phyloP scores from a whole-genome alignment of 1,140 invertebrate genomes.

The Eupeodes corollae region DNA sequence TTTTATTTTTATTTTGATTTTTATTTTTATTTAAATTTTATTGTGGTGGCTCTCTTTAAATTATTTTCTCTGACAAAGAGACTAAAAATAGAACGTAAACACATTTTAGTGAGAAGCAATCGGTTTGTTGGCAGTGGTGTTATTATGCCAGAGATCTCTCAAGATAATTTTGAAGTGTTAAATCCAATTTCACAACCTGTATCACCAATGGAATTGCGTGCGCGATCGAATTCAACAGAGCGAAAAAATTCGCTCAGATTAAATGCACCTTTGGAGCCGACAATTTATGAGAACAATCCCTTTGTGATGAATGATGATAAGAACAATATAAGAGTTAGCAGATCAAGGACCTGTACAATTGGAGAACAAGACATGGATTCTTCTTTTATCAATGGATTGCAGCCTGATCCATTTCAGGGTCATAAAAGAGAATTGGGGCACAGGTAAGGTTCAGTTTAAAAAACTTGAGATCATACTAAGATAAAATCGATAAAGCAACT shows the following conservation, averaged over 20 bases:
- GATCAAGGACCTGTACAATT: conserved; percentile 9
- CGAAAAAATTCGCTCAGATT: neutral
- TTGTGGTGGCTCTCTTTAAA: too few relatives aligned
- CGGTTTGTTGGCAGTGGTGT: too few relatives aligned
- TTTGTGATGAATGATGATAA: too few relatives aligned
- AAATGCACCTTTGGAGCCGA: neutral
- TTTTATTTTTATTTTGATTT: too few relatives aligned
- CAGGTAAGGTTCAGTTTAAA: conserved; percentile 25
- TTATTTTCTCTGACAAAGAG: too few relatives aligned
- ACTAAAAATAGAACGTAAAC: too few relatives aligned
- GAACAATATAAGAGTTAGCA: too few relatives aligned
- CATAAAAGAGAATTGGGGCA: conserved; percentile 30
- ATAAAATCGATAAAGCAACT: too few relatives aligned
- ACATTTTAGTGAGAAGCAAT: too few relatives aligned
- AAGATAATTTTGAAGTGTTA: conserved; percentile 37
- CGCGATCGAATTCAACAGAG: conserved; percentile 39
- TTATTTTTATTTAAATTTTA: too few relatives aligned
- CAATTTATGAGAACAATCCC: too few relatives aligned
- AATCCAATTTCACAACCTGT: conserved; percentile 40
- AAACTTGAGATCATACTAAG: too few relatives aligned
- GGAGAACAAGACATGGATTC: conserved; percentile 31
- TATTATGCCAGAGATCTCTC: conserved; percentile 28
- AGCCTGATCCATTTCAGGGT: conserved; percentile 13
- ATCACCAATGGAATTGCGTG: conserved; percentile 40
- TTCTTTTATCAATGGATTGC: conserved; percentile 24